These are phyloP conservation scores for Anguilla obscura DNA, from an alignment of 2,797 vertebrate genomes.

Conservation along the genomic window DNA sequence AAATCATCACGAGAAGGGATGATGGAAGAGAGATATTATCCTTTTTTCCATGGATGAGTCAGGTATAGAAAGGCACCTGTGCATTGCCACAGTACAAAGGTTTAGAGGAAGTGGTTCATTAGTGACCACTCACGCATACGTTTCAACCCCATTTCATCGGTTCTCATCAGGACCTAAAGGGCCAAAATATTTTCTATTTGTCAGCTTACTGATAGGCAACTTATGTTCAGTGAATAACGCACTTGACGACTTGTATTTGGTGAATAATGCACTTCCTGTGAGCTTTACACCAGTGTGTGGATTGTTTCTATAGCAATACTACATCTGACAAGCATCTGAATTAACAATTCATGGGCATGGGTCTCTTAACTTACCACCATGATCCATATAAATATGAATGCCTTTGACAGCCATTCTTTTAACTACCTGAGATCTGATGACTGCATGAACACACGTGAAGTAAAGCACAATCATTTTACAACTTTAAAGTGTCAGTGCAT, in stretches of 20 bases:
- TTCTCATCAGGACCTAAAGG: background rate
- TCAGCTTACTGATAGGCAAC: background rate
- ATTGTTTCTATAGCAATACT: background rate
- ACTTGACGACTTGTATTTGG: background rate
- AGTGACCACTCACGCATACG: background rate
- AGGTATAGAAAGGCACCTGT: background rate
- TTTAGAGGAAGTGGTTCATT: background rate
- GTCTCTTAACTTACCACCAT: background rate
- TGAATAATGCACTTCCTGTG: background rate
- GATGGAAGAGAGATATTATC: background rate
- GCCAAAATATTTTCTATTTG: background rate
- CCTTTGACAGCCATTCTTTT: background rate
- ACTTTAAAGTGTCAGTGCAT: background rate
- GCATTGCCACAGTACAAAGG: background rate
- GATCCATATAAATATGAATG: background rate
- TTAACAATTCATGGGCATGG: background rate
- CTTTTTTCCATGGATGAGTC: background rate
- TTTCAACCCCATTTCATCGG: background rate
- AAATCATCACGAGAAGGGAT: background rate
- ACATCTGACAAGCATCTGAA: background rate
- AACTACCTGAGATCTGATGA: background rate
- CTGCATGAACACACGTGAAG: background rate
- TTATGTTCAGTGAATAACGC: background rate
- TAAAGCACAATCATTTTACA: background rate
- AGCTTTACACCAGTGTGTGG: background rate